Base-by-base conservation (phyloP, 2,888 invertebrate genomes). In the Sesamia inferens region DNA sequence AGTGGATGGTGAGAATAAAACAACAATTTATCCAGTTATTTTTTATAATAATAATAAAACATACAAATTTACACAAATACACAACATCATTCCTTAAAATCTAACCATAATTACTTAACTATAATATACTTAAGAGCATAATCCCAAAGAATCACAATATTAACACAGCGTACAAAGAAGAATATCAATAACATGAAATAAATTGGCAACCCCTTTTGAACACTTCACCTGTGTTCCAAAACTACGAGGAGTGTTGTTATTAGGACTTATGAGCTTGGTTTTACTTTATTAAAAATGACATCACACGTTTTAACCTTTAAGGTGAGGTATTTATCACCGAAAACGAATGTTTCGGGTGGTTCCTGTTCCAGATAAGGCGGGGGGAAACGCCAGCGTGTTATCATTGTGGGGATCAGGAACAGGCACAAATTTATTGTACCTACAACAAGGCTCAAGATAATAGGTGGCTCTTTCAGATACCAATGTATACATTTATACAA, bases 171-270 rank as follows among this genome's bases (percentile, higher is more conserved):
- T 73, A 81, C 84, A 87, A 80, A 76, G 62, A 55, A 44, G 71
- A 79, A 63, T 76, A 87, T 82, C 75, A 75, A 75, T 85, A 83
- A 85, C 82, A 83, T 70, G 58, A 77, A 82, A 87, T 86, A 85
- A 82, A 88, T 84, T 86, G 83, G 87, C 83, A 91, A 89, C 90
- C 91, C 90, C 89, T 92, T 89, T 81, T 87, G 85, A 85, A 82
- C 83, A 90, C 88, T 89, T 88, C 93, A 93, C 92, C 92, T 93
- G 93, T 91, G 85, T 86, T 88, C 76, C 80, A 51, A 51, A 51
- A 51, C 19, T 19, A 19, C 19, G 19, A 51, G 0, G 51, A 51
- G 19, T 51, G 31, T 51, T 51, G 51, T 7, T 51, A 8, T 19
- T 16, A 7, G 2, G 7, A 51, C 19, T 19, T 19, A 19, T 48